Base-by-base conservation (phyloP, 30 jellyfish, hydroid and myxozoan genomes). In the Aurelia sp. region DNA sequence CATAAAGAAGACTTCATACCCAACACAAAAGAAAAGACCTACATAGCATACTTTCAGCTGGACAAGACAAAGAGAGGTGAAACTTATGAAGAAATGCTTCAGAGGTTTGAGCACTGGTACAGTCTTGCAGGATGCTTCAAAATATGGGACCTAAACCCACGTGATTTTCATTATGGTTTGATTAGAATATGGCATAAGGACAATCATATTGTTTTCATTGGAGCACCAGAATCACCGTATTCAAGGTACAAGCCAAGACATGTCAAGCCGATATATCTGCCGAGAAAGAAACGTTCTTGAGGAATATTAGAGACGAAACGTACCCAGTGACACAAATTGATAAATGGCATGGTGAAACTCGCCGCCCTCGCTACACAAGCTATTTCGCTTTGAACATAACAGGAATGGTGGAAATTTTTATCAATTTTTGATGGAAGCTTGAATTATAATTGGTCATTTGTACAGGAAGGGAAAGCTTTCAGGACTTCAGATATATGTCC, bases 141-240 rank as follows among this genome's bases (percentile, higher is more conserved):
- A 48, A 76, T 92, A 44, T 92, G 98, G 98, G 98, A 92, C 77
- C 76, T 86, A 71, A 90, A 92, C 66, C 78, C 62, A 71, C 95
- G 98, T 16, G 92, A 96, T 20, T 92, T 92, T 74, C 98, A 92
- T 64, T 72, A 86, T 79, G 89, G 91, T n/a, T 31, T 81, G 76
- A 87, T 93, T 74, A 31, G 98, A 44, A 86, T 92, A 74, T 92
- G 94, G 94, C 52, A 85, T 27, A 92, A 92, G 69, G 87, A 80
- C 9, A 92, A 92, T 86, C 94, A 82, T 58, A 65, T 92, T n/a
- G 60, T 92, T 17, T 62, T 92, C 10, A 92, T 92, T 13, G 98
- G 98, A 37, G 51, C 62, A 11, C 96, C 96, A 20, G 79, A 64
- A 18, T 92, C 98, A 35, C 88, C 89, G n/a, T 92, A 86, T 62